phyloP scores from a whole-genome alignment of 2,113 vertebrate species.

The Zeus faber region DNA sequence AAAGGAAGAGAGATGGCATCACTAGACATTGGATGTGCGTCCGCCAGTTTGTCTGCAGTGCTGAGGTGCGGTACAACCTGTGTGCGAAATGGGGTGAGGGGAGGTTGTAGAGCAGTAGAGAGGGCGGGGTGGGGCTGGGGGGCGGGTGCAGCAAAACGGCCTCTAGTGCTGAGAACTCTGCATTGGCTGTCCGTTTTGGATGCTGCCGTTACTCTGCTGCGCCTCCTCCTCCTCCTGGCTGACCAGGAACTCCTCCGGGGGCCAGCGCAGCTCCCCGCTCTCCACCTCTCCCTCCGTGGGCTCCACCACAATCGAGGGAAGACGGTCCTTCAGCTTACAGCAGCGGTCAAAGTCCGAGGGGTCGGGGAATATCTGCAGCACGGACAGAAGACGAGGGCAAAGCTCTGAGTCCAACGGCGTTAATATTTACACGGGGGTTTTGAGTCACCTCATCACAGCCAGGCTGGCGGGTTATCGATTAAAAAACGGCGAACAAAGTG shows the following conservation, averaged over 20 bases:
- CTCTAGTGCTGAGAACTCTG: constrained; percentile 67
- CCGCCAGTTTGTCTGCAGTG: constrained; percentile 32
- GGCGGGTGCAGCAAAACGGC: neutral
- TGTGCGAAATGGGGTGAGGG: constrained; percentile 29
- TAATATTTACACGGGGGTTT: too few relatives aligned
- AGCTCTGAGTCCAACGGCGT: too few relatives aligned
- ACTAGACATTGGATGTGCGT: constrained; percentile 4
- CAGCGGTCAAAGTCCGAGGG: constrained; percentile 93
- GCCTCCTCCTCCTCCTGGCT: constrained; percentile 79
- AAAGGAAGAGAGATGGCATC: constrained; percentile 22
- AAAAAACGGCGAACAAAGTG: too few relatives aligned
- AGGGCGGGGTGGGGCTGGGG: neutral
- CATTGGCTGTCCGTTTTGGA: constrained; percentile 70
- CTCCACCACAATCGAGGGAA: constrained; percentile 95
- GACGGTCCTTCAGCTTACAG: constrained; percentile 95
- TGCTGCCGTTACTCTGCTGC: constrained; percentile 62
- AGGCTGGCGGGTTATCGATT: too few relatives aligned
- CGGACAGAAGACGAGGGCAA: neutral
- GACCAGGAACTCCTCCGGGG: constrained; percentile 91
- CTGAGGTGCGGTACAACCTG: constrained; percentile 48
- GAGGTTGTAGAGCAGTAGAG: neutral
- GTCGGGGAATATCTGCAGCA: constrained; percentile 91
- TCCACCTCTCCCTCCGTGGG: constrained; percentile 94
- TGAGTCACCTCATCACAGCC: too few relatives aligned
- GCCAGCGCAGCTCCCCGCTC: constrained; percentile 96